A percentile compares a stretch with the other conserved stretches of the same genome.
Evolutionary conservation across 2,797 vertebrate genomes (phyloP).

Genomic region (Mionectes olivaceus): DNA sequence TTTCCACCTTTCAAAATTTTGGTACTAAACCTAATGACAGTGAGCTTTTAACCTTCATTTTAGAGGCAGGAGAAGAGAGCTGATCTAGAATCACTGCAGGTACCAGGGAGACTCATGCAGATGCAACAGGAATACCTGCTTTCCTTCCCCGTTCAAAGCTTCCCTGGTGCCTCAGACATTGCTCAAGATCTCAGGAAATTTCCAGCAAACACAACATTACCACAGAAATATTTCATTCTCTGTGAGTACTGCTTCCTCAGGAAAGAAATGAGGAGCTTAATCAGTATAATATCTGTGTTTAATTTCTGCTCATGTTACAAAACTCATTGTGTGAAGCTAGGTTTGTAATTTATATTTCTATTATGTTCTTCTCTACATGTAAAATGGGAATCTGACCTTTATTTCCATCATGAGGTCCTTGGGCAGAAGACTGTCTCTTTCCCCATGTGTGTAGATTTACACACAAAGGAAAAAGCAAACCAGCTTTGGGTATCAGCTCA

Average conservation of each 20-base stretch:
- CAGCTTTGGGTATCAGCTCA: not conserved
- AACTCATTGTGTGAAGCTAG: not conserved
- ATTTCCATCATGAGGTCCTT: not conserved
- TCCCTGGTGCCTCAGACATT: not conserved
- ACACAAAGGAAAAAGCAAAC: not conserved
- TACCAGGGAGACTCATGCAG: not conserved
- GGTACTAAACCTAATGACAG: not conserved
- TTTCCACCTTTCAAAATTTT: not conserved
- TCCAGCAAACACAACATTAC: not conserved
- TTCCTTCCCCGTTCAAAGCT: not conserved
- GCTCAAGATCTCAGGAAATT: not conserved
- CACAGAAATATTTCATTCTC: not conserved
- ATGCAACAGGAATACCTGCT: not conserved
- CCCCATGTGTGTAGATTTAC: not conserved
- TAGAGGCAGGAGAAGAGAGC: not conserved
- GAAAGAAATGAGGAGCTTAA: not conserved
- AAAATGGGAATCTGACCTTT: not conserved
- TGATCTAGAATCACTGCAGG: not conserved
- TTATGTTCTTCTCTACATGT: not conserved
- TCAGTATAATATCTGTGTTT: not conserved
- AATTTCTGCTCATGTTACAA: not conserved
- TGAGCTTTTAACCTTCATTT: not conserved
- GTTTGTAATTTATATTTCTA: not conserved
- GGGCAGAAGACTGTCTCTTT: not conserved
- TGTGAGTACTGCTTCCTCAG: not conserved